phyloP scores from a whole-genome alignment of 2,797 vertebrate genomes.

The Vipera latastei region DNA sequence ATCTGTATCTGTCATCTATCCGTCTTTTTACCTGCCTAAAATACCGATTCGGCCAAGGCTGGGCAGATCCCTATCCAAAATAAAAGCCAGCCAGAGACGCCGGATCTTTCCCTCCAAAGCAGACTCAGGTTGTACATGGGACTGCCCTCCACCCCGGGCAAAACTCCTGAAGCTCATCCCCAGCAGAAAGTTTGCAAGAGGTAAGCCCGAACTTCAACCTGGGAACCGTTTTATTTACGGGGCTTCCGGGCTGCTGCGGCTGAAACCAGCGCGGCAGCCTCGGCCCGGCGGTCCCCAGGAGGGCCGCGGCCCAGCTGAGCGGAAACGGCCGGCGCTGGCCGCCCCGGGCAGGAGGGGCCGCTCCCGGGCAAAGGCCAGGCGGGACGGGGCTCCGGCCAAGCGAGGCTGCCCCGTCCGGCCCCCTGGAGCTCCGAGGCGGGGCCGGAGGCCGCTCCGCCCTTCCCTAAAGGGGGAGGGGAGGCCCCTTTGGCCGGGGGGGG shows the following conservation, averaged over 20 bases:
- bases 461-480: not conserved
- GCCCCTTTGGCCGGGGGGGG: too few species aligned
- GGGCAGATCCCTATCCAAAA: not conserved
- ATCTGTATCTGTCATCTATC: not conserved
- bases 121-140: not conserved
- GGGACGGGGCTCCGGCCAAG: not conserved
- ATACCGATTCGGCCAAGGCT: accelerated
- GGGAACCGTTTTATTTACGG: not conserved
- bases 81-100: not conserved
- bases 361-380: not conserved
- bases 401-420: not conserved
- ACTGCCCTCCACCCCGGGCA: accelerated
- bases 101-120: not conserved
- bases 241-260: too few species aligned
- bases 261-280: too few species aligned
- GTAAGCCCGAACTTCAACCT: not conserved
- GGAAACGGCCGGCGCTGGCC: not conserved
- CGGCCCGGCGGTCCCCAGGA: not conserved
- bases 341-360: not conserved
- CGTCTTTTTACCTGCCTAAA: not conserved
- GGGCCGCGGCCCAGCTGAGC: not conserved
- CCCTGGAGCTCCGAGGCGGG: too few species aligned
- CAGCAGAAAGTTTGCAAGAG: not conserved
- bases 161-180: not conserved
- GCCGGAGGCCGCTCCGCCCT: not conserved